Evolutionary conservation across 1,140 invertebrate genomes (phyloP), one percentile per base, ranked within the genome.

Genomic region (Sitodiplosis mosellana): DNA sequence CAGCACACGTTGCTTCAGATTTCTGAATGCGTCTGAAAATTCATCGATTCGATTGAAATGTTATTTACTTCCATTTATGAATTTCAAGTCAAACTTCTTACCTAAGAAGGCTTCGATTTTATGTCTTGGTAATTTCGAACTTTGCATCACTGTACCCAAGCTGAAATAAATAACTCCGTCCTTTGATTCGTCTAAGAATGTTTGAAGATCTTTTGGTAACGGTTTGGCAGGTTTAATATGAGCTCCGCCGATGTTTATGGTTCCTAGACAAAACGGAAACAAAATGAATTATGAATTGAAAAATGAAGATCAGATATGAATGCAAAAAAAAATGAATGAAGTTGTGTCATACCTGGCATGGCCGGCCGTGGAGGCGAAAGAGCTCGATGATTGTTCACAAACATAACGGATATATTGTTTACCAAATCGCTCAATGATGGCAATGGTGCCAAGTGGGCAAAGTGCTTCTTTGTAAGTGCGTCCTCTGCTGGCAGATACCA

Each of bases 51-150:
- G 75, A 58, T 44, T 70, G 62, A 36, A 63, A 62, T 51, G 66
- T 70, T n/a, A n/a, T n/a, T n/a, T n/a, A n/a, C n/a, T 56, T 70
- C 65, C 53, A 74, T 61, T 57, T 71, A 72, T 38, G 73, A 74
- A 17, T 76, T 76, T 47, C n/a, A n/a, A 78, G 57, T 48, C 69
- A 73, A 53, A 78, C 74, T 51, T 74, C 36, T n/a, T 12, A 38
- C 36, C 36, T 14, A 59, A 48, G 0, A 76, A 59, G 12, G 59
- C 54, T 4, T 66, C 41, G 17, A 58, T 46, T 42, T 59, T 66
- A 5, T 61, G 52, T 19, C 51, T 50, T 2, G 63, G 56, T 44
- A 63, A 21, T 45, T 58, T 49, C 5, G 54, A 56, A 33, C 61
- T 63, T 6, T 50, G 49, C 40, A 61, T 54, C 22, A 61, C 56